A percentile compares a stretch with the other conserved stretches of the same genome.
These are phyloP conservation scores for Esox niger DNA, from an alignment of 2,113 vertebrate species.

Conservation along the genomic window DNA sequence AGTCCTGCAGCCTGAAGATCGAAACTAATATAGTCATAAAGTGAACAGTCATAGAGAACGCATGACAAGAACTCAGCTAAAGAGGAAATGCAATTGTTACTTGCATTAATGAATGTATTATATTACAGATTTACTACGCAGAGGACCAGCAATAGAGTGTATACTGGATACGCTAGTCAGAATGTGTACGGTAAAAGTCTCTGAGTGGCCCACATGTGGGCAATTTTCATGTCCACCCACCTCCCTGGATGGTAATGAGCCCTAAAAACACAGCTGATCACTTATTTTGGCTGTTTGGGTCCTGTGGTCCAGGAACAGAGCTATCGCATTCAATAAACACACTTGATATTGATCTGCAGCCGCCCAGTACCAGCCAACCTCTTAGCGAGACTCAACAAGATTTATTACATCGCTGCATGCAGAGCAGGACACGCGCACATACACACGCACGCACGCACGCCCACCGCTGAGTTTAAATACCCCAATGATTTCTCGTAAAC, in stretches of 20 bases:
- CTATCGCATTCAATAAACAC: slow-evolving; percentile 65
- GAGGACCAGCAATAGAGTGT: too few species aligned
- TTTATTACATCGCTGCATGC: slow-evolving; percentile 53
- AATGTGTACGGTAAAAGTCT: background rate
- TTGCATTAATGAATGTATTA: background rate
- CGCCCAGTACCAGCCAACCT: slow-evolving; percentile 37
- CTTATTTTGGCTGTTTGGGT: slow-evolving; percentile 57
- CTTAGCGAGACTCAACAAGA: slow-evolving; percentile 40
- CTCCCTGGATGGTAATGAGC: slow-evolving; percentile 55
- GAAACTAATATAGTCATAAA: too few species aligned
- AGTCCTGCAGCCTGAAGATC: too few species aligned
- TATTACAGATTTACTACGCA: too few species aligned
- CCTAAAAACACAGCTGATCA: slow-evolving; percentile 58
- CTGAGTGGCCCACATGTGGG: background rate
- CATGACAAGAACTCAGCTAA: too few species aligned
- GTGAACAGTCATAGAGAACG: too few species aligned
- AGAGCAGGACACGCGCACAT: slow-evolving; percentile 9
- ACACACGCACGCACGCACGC: background rate
- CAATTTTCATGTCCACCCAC: slow-evolving; percentile 48
- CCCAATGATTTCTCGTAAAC: slow-evolving; percentile 38
- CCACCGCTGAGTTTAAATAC: slow-evolving; percentile 35
- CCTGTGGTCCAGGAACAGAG: slow-evolving; percentile 46
- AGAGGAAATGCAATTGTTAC: too few species aligned
- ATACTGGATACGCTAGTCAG: too few species aligned
- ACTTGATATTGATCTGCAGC: slow-evolving; percentile 56